A percentile compares a stretch with the other conserved stretches of the same genome.
Evolutionary conservation across 2,113 vertebrate genomes (phyloP).

Genomic region (Ploceus nigricollis): DNA sequence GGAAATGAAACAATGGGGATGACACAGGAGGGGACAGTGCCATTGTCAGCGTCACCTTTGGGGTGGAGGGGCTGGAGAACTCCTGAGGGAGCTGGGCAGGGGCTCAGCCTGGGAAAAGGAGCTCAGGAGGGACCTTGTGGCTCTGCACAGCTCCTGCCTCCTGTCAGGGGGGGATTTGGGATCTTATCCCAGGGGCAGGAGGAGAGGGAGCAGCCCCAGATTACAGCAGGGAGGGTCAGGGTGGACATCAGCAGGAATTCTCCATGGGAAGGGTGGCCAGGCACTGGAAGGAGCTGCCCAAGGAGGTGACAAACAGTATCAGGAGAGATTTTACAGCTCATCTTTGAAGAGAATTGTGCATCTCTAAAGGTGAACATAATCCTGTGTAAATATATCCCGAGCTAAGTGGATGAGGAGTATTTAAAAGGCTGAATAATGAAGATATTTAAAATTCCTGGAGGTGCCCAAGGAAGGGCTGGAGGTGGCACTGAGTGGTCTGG

Average conservation of each 20-base stretch:
- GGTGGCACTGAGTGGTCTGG: neutral
- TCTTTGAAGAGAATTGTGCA: neutral
- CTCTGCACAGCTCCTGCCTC: neutral
- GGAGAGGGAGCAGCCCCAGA: neutral
- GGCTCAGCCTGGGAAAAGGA: neutral
- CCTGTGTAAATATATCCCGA: no score
- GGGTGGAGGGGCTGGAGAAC: neutral
- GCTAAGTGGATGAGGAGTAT: neutral
- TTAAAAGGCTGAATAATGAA: neutral
- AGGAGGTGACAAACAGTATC: neutral
- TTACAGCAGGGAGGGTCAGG: neutral
- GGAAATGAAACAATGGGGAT: neutral
- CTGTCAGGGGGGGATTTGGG: accelerated
- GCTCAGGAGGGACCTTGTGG: neutral
- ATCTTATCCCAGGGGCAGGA: neutral
- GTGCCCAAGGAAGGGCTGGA: neutral
- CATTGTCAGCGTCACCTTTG: accelerated
- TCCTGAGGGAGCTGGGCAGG: neutral
- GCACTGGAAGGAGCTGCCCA: neutral
- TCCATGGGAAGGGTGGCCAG: accelerated
- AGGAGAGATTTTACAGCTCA: neutral
- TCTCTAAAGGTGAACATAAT: neutral
- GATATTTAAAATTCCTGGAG: neutral
- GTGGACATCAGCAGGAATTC: neutral
- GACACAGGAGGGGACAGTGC: accelerated